Percentiles rank a stretch among this genome's conserved stretches.
phyloP scores from a whole-genome alignment of 2,113 vertebrate genomes.

The Prolemur simus region DNA sequence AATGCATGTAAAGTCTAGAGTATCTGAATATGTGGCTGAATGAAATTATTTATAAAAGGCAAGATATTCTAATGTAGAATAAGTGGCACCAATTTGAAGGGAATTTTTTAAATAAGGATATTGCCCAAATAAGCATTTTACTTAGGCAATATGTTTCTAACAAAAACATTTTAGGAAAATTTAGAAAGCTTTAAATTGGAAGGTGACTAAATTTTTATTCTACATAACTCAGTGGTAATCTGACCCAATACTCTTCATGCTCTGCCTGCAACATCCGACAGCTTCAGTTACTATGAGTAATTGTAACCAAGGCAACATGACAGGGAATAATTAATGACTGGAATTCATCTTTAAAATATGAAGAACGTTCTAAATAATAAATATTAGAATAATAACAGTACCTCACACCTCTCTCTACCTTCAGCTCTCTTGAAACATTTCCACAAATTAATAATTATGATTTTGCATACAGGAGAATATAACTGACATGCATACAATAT shows the following conservation, averaged over 20 bases:
- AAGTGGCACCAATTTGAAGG: neutral
- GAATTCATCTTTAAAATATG: constrained; percentile 70
- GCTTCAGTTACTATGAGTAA: constrained; percentile 75
- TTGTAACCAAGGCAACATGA: constrained; percentile 77
- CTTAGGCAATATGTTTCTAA: neutral
- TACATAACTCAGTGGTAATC: constrained; percentile 50
- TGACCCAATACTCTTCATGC: constrained; percentile 38
- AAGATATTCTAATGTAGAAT: neutral
- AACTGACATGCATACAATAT: constrained; percentile 12
- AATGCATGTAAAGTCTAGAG: neutral
- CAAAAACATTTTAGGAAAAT: neutral
- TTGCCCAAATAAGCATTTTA: constrained; percentile 1
- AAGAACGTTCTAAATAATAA: constrained; percentile 66
- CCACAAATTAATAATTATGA: constrained; percentile 46
- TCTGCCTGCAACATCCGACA: constrained; percentile 33
- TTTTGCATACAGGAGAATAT: neutral
- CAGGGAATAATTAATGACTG: constrained; percentile 71
- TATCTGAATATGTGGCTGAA: neutral
- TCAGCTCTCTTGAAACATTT: constrained; percentile 4
- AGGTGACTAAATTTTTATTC: constrained; percentile 36
- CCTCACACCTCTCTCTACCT: neutral
- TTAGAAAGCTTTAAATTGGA: constrained; percentile 28
- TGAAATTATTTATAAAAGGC: constrained; percentile 17
- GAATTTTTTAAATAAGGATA: constrained; percentile 15
- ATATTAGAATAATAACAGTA: constrained; percentile 60